These are phyloP conservation scores for Drosophila subpulchrella DNA, from an alignment of 1,140 invertebrate genomes.

Conservation along the genomic window DNA sequence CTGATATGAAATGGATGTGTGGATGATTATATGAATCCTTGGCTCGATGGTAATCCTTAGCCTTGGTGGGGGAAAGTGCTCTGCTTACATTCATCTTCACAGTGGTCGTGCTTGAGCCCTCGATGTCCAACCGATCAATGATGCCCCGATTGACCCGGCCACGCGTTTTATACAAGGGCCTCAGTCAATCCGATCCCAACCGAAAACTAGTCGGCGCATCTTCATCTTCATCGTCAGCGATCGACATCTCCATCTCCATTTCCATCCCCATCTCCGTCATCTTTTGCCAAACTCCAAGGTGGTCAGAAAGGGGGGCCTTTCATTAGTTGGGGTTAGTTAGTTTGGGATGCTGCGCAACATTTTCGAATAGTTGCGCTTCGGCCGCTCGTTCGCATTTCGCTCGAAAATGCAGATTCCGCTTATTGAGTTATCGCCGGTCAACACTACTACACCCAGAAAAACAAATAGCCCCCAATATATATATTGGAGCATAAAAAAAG, in stretches of 20 bases:
- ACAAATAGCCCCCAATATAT: slow-evolving; percentile 4
- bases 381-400: slow-evolving; percentile 17
- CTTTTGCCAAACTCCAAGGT: slow-evolving; percentile 17
- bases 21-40: slow-evolving; percentile 1
- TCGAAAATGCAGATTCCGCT: slow-evolving; percentile 40
- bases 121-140: slow-evolving; percentile 82
- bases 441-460: slow-evolving; percentile 16
- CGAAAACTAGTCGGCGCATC: slow-evolving; percentile 58
- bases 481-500: neutral
- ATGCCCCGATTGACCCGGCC: slow-evolving; percentile 67
- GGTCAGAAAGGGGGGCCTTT: slow-evolving; percentile 11
- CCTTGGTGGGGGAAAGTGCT: neutral
- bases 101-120: slow-evolving; percentile 82
- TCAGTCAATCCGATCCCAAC: neutral
- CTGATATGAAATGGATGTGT: neutral
- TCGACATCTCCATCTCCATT: slow-evolving; percentile 14
- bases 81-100: slow-evolving; percentile 78
- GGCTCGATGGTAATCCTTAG: slow-evolving; percentile 33
- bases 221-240: slow-evolving; percentile 50
- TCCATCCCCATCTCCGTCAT: slow-evolving; percentile 6
- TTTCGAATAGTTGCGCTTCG: too few relatives aligned
- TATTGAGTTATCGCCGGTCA: slow-evolving; percentile 27
- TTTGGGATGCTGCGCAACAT: slow-evolving; percentile 29
- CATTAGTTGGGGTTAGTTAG: slow-evolving; percentile 7
- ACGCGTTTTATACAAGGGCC: slow-evolving; percentile 71